phyloP scores from a whole-genome alignment of 2,797 vertebrate genomes.

The Hoplostethus mediterraneus region DNA sequence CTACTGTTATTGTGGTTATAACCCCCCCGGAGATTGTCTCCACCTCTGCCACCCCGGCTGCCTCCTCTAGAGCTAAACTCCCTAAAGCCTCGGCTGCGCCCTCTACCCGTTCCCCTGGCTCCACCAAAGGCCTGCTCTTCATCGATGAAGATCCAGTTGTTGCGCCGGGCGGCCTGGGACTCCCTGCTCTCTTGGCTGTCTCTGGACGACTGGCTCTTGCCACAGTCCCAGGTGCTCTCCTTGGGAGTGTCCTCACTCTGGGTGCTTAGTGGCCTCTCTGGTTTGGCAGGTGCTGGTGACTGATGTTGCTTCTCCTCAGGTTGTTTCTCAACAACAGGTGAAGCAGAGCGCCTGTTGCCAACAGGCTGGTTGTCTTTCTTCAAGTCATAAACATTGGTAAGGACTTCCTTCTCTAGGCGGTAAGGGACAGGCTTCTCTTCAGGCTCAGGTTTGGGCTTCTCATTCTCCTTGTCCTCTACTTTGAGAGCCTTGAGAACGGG shows the following conservation, averaged over 20 bases:
- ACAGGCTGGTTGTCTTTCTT: constrained; percentile 85
- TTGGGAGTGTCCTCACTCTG: constrained; percentile 80
- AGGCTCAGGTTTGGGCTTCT: constrained; percentile 91
- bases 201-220: constrained; percentile 76
- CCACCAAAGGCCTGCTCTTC: constrained; percentile 97
- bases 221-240: constrained; percentile 85
- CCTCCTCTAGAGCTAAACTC: constrained; percentile 92
- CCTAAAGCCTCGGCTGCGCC: constrained; percentile 91
- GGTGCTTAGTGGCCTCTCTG: constrained; percentile 81
- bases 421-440: constrained; percentile 88
- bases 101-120: constrained; percentile 87
- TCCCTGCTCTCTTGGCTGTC: constrained; percentile 84
- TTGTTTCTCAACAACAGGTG: constrained; percentile 85
- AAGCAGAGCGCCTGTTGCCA: constrained; percentile 74
- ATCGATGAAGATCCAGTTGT: constrained; percentile 99
- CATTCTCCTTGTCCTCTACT: constrained; percentile 97
- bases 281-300: constrained; percentile 75
- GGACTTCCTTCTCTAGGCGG: constrained; percentile 87
- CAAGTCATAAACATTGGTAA: constrained; percentile 87
- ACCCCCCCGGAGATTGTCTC: constrained; percentile 73
- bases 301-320: constrained; percentile 72
- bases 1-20: constrained; percentile 70
- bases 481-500: constrained; percentile 98
- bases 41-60: constrained; percentile 69
- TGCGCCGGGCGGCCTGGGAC: constrained; percentile 88